Evolutionary conservation across 2,797 vertebrate species (phyloP).

Genomic region (Mareca strepera): DNA sequence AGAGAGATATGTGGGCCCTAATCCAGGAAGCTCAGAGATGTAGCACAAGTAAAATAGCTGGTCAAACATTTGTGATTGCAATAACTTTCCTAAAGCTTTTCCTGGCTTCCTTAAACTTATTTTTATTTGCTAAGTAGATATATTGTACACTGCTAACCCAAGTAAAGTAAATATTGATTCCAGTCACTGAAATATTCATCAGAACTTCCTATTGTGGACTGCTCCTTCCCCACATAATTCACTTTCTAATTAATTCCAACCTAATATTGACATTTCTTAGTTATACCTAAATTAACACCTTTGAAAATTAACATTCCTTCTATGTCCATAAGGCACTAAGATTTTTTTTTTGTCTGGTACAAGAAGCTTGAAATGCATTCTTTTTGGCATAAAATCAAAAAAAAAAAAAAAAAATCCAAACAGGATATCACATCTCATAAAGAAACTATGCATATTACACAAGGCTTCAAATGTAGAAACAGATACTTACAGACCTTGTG

Average conservation of each 20-base stretch:
- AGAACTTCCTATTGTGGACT: not conserved
- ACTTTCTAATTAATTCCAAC: not conserved
- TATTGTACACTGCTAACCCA: not conserved
- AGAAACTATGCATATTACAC: constrained; percentile 68
- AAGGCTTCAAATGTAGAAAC: constrained; percentile 67
- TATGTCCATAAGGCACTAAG: not conserved
- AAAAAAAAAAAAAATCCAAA: constrained; percentile 1
- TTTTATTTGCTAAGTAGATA: constrained; percentile 13
- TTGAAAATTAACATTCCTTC: constrained; percentile 8
- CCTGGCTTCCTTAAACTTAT: not conserved
- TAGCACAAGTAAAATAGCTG: not conserved
- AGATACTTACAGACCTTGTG: constrained; percentile 53
- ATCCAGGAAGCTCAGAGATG: not conserved
- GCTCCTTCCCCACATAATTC: not conserved
- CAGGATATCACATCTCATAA: constrained; percentile 53
- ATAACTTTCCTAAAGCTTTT: not conserved
- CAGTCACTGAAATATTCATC: not conserved
- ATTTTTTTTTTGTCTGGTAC: not conserved
- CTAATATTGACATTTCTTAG: constrained; percentile 23
- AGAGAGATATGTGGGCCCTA: not conserved
- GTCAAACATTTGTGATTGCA: not conserved
- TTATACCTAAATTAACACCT: not conserved
- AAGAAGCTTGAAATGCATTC: not conserved
- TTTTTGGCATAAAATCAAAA: constrained; percentile 23
- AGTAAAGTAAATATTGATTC: constrained; percentile 28